Conservation (phyloP, 37 sponge, comb jelly and placozoan species). For the Cliona cf. orientalis region DNA sequence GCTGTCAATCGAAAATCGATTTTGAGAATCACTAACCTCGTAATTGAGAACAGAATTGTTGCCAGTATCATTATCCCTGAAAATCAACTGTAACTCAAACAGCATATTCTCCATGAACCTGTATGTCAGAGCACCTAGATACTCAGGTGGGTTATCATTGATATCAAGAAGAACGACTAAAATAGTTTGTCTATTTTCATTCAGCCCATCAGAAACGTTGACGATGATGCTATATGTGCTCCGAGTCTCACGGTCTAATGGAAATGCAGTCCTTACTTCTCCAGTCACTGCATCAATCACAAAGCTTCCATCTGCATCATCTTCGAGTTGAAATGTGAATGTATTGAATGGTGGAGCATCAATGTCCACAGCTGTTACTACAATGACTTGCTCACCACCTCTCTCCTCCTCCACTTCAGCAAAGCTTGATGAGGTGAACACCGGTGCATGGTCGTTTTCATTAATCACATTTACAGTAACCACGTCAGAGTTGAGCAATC, state of each 20-base stretch:
- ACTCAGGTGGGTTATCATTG: constrained; percentile 71
- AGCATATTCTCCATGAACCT: constrained; percentile 39
- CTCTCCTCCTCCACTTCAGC: constrained; percentile 59
- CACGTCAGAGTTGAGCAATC: constrained; percentile 1
- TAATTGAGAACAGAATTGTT: constrained; percentile 42
- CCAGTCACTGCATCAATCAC: constrained; percentile 51
- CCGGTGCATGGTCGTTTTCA: constrained; percentile 82
- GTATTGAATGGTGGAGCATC: constrained; percentile 55
- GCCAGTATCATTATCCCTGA: constrained; percentile 58
- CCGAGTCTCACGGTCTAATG: constrained; percentile 53
- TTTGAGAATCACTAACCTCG: constrained; percentile 19
- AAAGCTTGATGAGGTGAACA: constrained; percentile 18
- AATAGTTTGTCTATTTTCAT: constrained; percentile 32
- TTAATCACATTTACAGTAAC: constrained; percentile 61
- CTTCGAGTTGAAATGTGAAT: constrained; percentile 12
- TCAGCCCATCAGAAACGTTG: constrained; percentile 36
- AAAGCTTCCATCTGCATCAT: constrained; percentile 58
- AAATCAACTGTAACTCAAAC: constrained; percentile 19
- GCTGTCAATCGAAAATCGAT: constrained; percentile 19
- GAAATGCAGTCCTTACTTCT: constrained; percentile 16
- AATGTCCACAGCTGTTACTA: constrained; percentile 55
- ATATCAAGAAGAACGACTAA: constrained; percentile 55
- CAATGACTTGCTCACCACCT: constrained; percentile 57
- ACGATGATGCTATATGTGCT: constrained; percentile 25
- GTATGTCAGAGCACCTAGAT: constrained; percentile 20